phyloP scores from a whole-genome alignment of 2,797 vertebrate genomes.

The Malurus splendens region DNA sequence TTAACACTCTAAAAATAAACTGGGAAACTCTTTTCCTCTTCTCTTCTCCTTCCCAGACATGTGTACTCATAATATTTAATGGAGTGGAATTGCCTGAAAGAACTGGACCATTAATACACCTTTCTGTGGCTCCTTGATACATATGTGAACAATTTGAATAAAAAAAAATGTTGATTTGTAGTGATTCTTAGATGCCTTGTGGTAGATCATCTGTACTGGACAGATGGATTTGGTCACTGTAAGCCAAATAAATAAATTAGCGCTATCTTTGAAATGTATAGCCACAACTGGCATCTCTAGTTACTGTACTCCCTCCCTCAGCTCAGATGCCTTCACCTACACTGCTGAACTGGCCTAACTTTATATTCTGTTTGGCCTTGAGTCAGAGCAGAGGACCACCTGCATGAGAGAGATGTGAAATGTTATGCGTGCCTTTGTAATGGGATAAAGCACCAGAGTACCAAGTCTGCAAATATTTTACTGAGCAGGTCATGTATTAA shows the following conservation, averaged over 20 bases:
- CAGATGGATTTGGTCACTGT: constrained; percentile 75
- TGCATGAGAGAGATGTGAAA: constrained; percentile 79
- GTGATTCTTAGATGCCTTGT: constrained; percentile 70
- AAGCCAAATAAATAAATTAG: constrained; percentile 90
- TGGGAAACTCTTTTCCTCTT: background rate
- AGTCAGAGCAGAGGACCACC: constrained; percentile 83
- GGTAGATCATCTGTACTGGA: constrained; percentile 74
- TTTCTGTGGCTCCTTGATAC: constrained; percentile 64
- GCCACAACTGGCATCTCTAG: constrained; percentile 78
- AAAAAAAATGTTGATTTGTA: constrained; percentile 73
- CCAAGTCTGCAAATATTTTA: constrained; percentile 91
- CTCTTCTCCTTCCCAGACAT: background rate
- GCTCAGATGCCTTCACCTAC: constrained; percentile 80
- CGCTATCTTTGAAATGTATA: constrained; percentile 78
- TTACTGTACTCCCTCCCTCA: constrained; percentile 69
- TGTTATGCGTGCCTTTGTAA: constrained; percentile 80
- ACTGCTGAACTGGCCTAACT: constrained; percentile 45
- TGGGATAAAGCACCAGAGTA: constrained; percentile 88
- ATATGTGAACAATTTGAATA: constrained; percentile 85
- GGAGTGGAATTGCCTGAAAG: constrained; percentile 53
- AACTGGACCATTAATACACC: constrained; percentile 25
- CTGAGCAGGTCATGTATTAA: constrained; percentile 81
- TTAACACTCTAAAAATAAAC: constrained; percentile 34
- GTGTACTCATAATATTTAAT: constrained; percentile 55
- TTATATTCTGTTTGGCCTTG: constrained; percentile 71